Conservation (phyloP, 2,888 invertebrate species). For the Pseudococcus viburni region DNA sequence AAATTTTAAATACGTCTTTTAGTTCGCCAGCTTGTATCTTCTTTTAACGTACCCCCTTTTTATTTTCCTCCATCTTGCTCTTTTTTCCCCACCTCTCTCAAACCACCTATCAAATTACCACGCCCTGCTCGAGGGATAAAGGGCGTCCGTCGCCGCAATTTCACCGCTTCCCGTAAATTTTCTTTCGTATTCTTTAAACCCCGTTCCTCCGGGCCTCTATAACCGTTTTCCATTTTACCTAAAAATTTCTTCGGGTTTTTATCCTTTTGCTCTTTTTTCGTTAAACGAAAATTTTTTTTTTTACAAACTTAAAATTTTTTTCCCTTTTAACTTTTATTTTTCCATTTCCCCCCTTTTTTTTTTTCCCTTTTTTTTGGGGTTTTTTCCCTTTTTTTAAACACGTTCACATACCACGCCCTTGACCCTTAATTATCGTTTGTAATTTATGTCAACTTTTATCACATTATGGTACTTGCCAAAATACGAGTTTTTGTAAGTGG, state of each 20-base stretch:
- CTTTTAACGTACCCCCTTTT: neutral
- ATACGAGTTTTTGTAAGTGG: neutral
- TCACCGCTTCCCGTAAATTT: neutral
- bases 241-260: conserved; percentile 1
- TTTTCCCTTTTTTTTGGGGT: neutral
- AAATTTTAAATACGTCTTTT: conserved; percentile 42
- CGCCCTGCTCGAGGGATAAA: neutral
- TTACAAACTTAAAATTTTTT: conserved; percentile 22
- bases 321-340: conserved; percentile 16
- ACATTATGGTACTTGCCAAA: conserved; percentile 22
- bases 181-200: conserved; percentile 33
- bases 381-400: neutral
- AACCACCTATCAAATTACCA: neutral
- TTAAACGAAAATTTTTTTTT: conserved; percentile 30
- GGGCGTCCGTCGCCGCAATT: neutral
- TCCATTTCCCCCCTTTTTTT: neutral
- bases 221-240: neutral
- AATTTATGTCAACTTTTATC: conserved; percentile 34
- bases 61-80: neutral
- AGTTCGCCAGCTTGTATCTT: conserved; percentile 1
- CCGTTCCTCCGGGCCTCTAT: neutral
- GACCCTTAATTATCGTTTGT: conserved; percentile 52
- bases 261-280: neutral
- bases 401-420: conserved; percentile 19
- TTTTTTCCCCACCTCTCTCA: neutral